phyloP scores from a whole-genome alignment of 2,888 invertebrate genomes.

The Plebejus melissa region DNA sequence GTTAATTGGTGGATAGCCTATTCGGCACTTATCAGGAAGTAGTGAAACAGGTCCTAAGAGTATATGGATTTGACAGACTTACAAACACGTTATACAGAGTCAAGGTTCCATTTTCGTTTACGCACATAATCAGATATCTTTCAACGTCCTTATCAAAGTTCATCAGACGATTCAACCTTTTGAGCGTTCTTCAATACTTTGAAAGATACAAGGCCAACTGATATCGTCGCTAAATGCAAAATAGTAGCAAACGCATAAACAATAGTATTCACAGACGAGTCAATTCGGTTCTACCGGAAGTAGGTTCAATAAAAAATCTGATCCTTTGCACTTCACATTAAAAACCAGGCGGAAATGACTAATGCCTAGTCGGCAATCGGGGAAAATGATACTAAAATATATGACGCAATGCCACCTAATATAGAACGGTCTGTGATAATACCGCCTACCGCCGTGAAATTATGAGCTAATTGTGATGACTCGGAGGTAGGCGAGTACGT shows the following conservation, averaged over 20 bases:
- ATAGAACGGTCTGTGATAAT: conserved; percentile 24
- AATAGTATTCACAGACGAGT: background rate
- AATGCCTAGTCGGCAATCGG: background rate
- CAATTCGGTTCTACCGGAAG: conserved; percentile 10
- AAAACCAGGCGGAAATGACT: conserved; percentile 6
- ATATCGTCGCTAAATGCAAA: background rate
- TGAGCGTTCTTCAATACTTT: background rate
- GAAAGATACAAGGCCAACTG: background rate
- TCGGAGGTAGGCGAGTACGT: background rate
- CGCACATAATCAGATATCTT: background rate
- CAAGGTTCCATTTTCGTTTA: too few relatives aligned
- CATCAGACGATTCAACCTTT: background rate
- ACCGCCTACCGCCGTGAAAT: conserved; percentile 12
- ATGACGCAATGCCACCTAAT: conserved; percentile 30
- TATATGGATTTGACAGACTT: too few relatives aligned
- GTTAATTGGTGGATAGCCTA: too few relatives aligned
- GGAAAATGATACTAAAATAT: conserved; percentile 34
- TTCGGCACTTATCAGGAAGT: too few relatives aligned
- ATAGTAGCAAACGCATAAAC: background rate
- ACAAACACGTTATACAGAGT: too few relatives aligned
- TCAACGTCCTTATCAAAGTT: background rate
- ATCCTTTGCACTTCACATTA: background rate
- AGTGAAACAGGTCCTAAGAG: too few relatives aligned
- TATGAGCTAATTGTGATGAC: conserved; percentile 15
- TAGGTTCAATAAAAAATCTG: background rate